Evolutionary conservation across 2,797 vertebrate species (phyloP).

Genomic region (Sebastes wilsoni): DNA sequence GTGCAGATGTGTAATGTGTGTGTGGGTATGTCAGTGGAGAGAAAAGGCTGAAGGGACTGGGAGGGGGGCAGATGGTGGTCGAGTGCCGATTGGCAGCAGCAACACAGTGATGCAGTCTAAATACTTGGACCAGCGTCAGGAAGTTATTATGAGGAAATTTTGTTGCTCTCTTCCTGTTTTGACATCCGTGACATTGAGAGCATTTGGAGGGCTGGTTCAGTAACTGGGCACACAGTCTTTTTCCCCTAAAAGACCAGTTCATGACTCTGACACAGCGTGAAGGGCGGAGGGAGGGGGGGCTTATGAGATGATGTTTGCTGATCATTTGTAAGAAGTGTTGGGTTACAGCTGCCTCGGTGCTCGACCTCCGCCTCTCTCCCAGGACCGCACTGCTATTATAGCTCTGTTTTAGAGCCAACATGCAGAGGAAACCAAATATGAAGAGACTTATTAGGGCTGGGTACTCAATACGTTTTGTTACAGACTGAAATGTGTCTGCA

Average conservation of each 20-base stretch:
- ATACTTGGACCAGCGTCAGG: conserved; percentile 67
- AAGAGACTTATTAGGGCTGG: neutral
- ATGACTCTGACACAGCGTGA: neutral
- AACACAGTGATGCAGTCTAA: conserved; percentile 40
- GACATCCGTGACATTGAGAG: conserved; percentile 54
- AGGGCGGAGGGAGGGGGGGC: neutral
- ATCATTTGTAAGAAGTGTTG: neutral
- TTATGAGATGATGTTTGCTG: neutral
- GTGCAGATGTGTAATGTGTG: conserved; percentile 9
- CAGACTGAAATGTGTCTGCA: neutral
- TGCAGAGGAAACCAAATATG: neutral
- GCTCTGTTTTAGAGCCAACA: neutral
- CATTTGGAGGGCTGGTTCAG: conserved; percentile 36
- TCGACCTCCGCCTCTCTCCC: neutral
- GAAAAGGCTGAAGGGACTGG: neutral
- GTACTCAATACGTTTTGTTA: neutral
- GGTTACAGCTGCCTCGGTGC: conserved; percentile 9
- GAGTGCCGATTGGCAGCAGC: conserved; percentile 50
- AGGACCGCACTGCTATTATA: neutral
- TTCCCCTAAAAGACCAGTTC: neutral
- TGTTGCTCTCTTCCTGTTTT: conserved; percentile 75
- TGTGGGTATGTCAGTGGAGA: conserved; percentile 4
- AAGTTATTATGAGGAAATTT: conserved; percentile 72
- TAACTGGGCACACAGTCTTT: conserved; percentile 10
- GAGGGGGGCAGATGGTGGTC: conserved; percentile 40